These are phyloP conservation scores for Anoplius nigerrimus DNA, from an alignment of 2,888 invertebrate species.

Conservation along the genomic window DNA sequence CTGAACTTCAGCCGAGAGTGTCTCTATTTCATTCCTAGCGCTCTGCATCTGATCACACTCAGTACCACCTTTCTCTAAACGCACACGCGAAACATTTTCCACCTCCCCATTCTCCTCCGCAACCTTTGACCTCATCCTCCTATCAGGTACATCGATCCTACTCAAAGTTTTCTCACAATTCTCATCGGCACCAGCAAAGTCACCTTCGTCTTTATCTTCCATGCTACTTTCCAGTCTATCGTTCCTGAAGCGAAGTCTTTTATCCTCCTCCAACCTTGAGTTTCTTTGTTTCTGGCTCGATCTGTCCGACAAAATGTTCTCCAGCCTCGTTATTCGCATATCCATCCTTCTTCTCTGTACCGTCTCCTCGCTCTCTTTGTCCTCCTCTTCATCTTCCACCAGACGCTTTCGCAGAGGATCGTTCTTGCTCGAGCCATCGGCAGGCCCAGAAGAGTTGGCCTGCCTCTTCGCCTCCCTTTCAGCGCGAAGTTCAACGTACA, in stretches of 20 bases:
- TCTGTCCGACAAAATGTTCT: constrained; percentile 34
- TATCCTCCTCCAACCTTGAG: constrained; percentile 27
- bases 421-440: no score
- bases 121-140: neutral
- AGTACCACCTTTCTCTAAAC: constrained; percentile 31
- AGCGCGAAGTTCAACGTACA: constrained; percentile 61
- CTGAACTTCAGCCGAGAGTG: constrained; percentile 50
- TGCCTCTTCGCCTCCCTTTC: constrained; percentile 33
- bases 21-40: constrained; percentile 15
- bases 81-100: constrained; percentile 11
- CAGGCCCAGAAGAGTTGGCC: no score
- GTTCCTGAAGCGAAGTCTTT: constrained; percentile 22
- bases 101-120: neutral
- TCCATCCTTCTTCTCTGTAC: constrained; percentile 29
- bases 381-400: constrained; percentile 23
- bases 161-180: constrained; percentile 13
- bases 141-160: constrained; percentile 31
- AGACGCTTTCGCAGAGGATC: neutral
- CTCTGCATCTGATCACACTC: neutral
- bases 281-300: constrained; percentile 20
- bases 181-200: no score
- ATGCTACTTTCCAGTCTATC: constrained; percentile 33
- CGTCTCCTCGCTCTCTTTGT: constrained; percentile 12
- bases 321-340: constrained; percentile 48
- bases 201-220: neutral